Percentiles rank a stretch among this genome's conserved stretches.
Evolutionary conservation across 1,140 invertebrate species (phyloP).

Genomic region (Achatina immaculata): DNA sequence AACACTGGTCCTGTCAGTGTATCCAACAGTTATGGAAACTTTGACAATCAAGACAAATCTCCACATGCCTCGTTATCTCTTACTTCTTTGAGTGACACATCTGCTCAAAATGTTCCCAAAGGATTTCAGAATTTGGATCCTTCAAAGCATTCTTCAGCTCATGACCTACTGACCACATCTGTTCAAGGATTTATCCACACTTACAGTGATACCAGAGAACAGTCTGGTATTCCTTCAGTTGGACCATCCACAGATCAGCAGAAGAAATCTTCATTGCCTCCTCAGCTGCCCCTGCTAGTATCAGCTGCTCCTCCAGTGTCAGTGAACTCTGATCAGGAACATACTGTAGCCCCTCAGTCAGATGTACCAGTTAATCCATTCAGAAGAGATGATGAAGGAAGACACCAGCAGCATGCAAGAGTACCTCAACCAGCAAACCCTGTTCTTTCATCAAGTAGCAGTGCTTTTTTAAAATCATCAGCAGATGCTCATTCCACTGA

Average conservation of each 20-base stretch:
- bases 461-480: not conserved
- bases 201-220: too few species aligned
- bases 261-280: too few species aligned
- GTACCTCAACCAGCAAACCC: not conserved
- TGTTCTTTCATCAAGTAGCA: not conserved
- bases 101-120: not conserved
- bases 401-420: not conserved
- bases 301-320: not conserved
- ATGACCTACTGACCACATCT: too few species aligned
- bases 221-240: too few species aligned
- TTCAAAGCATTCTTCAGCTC: too few species aligned
- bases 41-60: not conserved
- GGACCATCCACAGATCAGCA: too few species aligned
- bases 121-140: too few species aligned
- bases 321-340: not conserved
- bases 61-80: too few species aligned
- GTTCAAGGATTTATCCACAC: too few species aligned
- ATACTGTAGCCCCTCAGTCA: not conserved
- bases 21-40: not conserved
- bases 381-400: conserved; percentile 1
- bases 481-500: not conserved
- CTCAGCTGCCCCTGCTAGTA: too few species aligned
- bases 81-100: not conserved
- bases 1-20: conserved; percentile 53
- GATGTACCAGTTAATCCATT: not conserved